A percentile compares a stretch with the other conserved stretches of the same genome.
phyloP scores from a whole-genome alignment of 92 coral and sea anemone species.

The Palythoa grandis region DNA sequence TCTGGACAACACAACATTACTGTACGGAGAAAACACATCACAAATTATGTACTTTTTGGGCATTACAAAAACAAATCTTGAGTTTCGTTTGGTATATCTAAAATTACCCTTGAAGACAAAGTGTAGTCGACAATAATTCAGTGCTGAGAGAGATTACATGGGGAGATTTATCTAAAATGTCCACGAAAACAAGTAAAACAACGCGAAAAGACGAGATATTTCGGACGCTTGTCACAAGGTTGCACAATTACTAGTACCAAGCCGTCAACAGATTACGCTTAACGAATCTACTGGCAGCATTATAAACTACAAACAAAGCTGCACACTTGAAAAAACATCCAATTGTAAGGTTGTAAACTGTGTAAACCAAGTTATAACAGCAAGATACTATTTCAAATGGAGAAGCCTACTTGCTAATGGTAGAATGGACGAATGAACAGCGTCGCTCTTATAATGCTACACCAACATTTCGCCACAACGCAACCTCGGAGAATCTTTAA shows the following conservation, averaged over 20 bases:
- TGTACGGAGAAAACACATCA: background rate
- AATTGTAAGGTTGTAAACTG: background rate
- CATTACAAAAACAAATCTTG: slow-evolving; percentile 8
- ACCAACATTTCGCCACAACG: slow-evolving; percentile 21
- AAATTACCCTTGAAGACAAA: slow-evolving; percentile 8
- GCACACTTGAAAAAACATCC: background rate
- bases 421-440: slow-evolving; percentile 20
- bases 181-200: slow-evolving; percentile 33
- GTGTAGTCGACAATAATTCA: slow-evolving; percentile 2
- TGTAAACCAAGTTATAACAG: slow-evolving; percentile 11
- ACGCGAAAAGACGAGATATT: background rate
- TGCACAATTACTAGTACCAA: slow-evolving; percentile 1
- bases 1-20: too few relatives aligned
- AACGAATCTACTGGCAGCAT: background rate
- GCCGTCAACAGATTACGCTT: background rate
- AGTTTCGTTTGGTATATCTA: background rate
- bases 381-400: slow-evolving; percentile 38
- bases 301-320: slow-evolving; percentile 29
- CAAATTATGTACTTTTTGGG: background rate
- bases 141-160: slow-evolving; percentile 13
- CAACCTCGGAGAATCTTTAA: background rate
- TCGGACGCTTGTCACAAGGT: slow-evolving; percentile 1
- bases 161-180: background rate
- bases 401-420: slow-evolving; percentile 27
- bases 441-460: slow-evolving; percentile 14